A percentile compares a stretch with the other conserved stretches of the same genome.
Conservation (phyloP, 2,113 vertebrate genomes). For the Vulpes vulpes region DNA sequence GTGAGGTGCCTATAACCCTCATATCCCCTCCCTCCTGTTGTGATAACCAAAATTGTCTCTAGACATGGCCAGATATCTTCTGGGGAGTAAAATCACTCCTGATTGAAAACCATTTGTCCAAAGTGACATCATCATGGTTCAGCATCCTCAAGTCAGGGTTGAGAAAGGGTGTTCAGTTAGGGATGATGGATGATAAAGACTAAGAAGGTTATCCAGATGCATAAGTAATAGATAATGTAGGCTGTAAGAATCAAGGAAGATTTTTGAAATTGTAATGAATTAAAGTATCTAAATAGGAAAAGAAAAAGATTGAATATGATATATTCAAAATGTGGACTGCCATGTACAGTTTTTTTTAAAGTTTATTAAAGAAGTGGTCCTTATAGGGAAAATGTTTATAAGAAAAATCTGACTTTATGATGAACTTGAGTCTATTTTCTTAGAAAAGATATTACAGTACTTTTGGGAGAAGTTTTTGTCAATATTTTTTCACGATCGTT, state of each 20-base stretch:
- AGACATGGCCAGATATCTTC: neutral
- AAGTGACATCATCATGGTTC: neutral
- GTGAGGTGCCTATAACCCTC: neutral
- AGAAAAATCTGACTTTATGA: constrained; percentile 58
- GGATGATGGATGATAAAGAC: neutral
- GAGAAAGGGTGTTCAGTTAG: neutral
- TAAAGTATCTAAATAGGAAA: constrained; percentile 10
- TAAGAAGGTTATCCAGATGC: neutral
- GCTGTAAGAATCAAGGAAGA: neutral
- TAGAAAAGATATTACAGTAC: constrained; percentile 37
- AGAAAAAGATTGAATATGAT: neutral
- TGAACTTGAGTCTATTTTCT: constrained; percentile 5
- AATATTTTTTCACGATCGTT: neutral
- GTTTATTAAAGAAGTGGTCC: neutral
- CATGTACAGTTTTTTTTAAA: neutral
- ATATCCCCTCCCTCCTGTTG: neutral
- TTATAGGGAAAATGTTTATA: constrained; percentile 12
- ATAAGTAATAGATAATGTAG: neutral
- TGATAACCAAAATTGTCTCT: neutral
- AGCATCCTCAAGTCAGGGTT: neutral
- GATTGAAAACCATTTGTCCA: neutral
- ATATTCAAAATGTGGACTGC: constrained; percentile 3
- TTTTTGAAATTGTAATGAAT: constrained; percentile 23
- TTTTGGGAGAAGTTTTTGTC: constrained; percentile 25
- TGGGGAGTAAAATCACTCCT: neutral